Conservation (phyloP, 1,140 invertebrate species). For the Drosophila pruinosa region DNA sequence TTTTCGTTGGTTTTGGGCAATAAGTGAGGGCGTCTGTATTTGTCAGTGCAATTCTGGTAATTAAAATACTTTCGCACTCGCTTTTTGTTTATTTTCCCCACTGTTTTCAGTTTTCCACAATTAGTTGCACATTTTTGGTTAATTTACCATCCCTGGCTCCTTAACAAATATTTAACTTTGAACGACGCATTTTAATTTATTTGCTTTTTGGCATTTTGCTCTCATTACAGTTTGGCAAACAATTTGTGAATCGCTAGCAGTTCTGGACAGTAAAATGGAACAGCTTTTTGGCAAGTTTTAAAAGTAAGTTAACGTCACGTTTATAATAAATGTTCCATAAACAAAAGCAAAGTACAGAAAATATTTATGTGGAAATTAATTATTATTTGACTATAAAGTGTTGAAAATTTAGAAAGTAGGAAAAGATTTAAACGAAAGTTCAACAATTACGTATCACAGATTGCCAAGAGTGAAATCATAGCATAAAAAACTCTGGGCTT, state of each 20-base stretch:
- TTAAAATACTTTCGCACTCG: slow-evolving; percentile 74
- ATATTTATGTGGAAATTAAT: not conserved
- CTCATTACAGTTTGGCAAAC: slow-evolving; percentile 67
- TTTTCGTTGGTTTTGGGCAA: slow-evolving; percentile 1
- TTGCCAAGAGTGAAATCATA: slow-evolving; percentile 18
- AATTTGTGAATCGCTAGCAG: slow-evolving; percentile 42
- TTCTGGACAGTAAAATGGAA: slow-evolving; percentile 42
- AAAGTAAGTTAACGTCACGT: slow-evolving; percentile 45
- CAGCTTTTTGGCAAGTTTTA: slow-evolving; percentile 35
- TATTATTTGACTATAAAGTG: not conserved
- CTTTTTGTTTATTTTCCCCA: slow-evolving; percentile 65
- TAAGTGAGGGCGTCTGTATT: slow-evolving; percentile 2
- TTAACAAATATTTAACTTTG: slow-evolving; percentile 57
- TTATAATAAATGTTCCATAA: not conserved
- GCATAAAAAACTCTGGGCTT: slow-evolving; percentile 7
- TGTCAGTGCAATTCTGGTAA: slow-evolving; percentile 64
- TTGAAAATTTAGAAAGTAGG: slow-evolving; percentile 41
- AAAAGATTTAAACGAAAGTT: slow-evolving; percentile 14
- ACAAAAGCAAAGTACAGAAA: not conserved
- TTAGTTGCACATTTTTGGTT: slow-evolving; percentile 65
- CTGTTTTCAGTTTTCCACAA: slow-evolving; percentile 39
- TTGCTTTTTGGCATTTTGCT: slow-evolving; percentile 46
- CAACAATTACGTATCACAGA: slow-evolving; percentile 18
- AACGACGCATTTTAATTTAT: slow-evolving; percentile 59
- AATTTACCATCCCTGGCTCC: slow-evolving; percentile 33